Percentiles rank a stretch among this genome's conserved stretches.
These are phyloP conservation scores for Caradrina clavipalpis DNA, from an alignment of 2,888 invertebrate species.

Conservation along the genomic window DNA sequence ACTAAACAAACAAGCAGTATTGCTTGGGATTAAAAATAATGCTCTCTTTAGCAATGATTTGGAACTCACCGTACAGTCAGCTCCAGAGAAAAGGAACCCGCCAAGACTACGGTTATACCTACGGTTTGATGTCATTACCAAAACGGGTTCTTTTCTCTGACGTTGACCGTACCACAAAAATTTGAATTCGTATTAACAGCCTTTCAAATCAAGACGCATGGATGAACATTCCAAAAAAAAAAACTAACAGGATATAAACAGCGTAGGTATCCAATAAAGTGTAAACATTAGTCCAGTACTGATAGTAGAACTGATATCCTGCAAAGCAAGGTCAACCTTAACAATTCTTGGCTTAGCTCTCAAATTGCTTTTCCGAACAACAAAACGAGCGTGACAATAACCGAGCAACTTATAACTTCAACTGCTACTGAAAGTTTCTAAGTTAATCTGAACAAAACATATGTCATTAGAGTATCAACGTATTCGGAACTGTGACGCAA, in stretches of 20 bases:
- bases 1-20: too few species aligned
- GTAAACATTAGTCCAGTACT: neutral
- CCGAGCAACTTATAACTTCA: constrained; percentile 52
- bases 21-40: neutral
- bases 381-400: constrained; percentile 41
- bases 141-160: too few species aligned
- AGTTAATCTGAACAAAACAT: constrained; percentile 61
- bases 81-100: too few species aligned
- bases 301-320: neutral
- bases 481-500: constrained; percentile 47
- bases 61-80: too few species aligned
- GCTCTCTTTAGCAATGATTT: neutral
- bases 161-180: too few species aligned
- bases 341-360: constrained; percentile 6
- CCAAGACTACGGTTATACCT: too few species aligned
- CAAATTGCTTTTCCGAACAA: constrained; percentile 31
- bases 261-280: too few species aligned
- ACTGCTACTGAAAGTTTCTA: constrained; percentile 43
- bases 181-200: too few species aligned
- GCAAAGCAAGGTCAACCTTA: constrained; percentile 10
- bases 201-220: too few species aligned
- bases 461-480: constrained; percentile 57
- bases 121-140: too few species aligned
- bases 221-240: too few species aligned
- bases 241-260: too few species aligned